Base-by-base conservation (phyloP, 1,140 invertebrate species). In the Euura saliciscinereae region DNA sequence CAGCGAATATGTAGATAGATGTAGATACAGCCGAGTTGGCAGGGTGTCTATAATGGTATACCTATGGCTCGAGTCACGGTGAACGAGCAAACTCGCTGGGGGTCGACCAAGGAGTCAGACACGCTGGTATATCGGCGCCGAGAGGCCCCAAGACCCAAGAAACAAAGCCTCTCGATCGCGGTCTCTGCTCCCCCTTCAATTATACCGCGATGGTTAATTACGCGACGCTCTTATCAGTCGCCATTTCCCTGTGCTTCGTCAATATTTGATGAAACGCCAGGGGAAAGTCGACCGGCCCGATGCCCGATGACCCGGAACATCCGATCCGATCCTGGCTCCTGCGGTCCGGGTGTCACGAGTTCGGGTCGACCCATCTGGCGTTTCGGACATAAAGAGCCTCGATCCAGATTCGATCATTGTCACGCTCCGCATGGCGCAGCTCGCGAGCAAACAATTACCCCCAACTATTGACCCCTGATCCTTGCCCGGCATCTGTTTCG, bases 271-370 rank as follows among this genome's bases (percentile, higher is more conserved):
- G 1, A 28, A 28, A 28, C 28, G 28, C 28, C 28, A 28, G 28
- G 51, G 8, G 51, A 59, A 59, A 59, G 51, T 59, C 13, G 51
- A 59, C 51, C 51, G 5, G 51, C 51, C 8, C 13, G 51, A n/a
- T 59, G 51, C 51, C 51, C 13, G 5, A 59, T 59, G 51, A 59
- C 51, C 51, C 51, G 51, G 51, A 59, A 59, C 51, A 59, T 59
- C 51, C 51, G 3, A 59, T 59, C 51, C 51, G 3, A 59, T 8
- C 51, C 13, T 4, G 13, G 51, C 13, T 59, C 5, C 13, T 59
- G 51, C 51, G 10, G 28, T 28, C 51, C 51, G 28, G 28, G 51
- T 59, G 51, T 59, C 51, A 59, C 51, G 51, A 59, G 51, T n/a
- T 59, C 51, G 8, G 28, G 28, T 59, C 51, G 51, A 59, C 51